A percentile compares a stretch with the other conserved stretches of the same genome.
Evolutionary conservation across 92 coral and sea anemone genomes (phyloP).

Genomic region (Phenganax subtilis): DNA sequence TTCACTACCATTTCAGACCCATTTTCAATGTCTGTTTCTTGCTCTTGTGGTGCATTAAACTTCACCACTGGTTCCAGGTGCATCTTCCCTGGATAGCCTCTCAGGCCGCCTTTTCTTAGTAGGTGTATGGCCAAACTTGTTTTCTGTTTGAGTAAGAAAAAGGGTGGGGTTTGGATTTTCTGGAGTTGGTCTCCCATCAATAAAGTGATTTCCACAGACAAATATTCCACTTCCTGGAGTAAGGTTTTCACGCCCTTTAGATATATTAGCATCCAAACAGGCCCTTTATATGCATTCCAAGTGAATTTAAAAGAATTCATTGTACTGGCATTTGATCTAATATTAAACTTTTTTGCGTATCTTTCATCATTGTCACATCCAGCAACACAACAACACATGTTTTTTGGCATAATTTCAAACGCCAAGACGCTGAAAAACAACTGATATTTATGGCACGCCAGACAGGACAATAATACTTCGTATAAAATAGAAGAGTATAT

Average conservation of each 20-base stretch:
- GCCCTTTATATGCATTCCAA: constrained; percentile 5
- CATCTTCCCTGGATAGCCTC: background rate
- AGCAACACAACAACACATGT: constrained; percentile 41
- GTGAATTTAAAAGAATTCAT: constrained; percentile 31
- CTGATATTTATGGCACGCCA: too few relatives aligned
- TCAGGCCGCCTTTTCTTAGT: constrained; percentile 23
- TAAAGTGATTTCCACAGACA: constrained; percentile 41
- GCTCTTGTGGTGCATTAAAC: background rate
- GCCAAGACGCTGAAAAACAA: too few relatives aligned
- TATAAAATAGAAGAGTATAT: too few relatives aligned
- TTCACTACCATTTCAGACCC: background rate
- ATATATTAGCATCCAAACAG: constrained; percentile 31
- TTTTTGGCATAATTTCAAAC: constrained; percentile 19
- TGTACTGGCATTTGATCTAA: constrained; percentile 17
- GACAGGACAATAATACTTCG: too few relatives aligned
- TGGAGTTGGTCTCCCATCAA: constrained; percentile 40
- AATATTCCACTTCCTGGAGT: constrained; percentile 44
- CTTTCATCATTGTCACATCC: constrained; percentile 50
- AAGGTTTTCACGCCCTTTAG: constrained; percentile 32
- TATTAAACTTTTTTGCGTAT: constrained; percentile 23
- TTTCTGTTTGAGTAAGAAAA: constrained; percentile 36
- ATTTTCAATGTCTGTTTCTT: background rate
- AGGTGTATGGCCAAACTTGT: constrained; percentile 35
- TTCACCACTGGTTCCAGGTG: background rate
- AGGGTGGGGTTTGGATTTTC: constrained; percentile 42